Evolutionary conservation across 2,888 invertebrate genomes (phyloP), one percentile per base, ranked within the genome.

Genomic region (Drosophila pseudotalamancana): DNA sequence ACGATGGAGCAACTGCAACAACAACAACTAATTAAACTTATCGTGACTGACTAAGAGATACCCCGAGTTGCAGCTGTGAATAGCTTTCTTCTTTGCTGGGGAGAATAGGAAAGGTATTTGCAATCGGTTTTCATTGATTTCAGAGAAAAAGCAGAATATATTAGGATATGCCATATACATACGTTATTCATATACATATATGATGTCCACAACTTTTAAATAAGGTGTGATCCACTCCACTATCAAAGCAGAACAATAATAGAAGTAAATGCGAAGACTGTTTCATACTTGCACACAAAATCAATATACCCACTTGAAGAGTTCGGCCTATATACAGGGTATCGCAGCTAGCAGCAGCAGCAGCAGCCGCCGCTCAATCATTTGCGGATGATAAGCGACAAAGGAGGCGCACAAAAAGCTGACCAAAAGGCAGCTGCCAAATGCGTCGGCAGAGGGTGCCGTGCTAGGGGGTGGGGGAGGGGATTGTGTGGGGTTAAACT

Each of bases 311-410:
- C 0, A 29, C n/a, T 18, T 1, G n/a, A n/a, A n/a, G n/a, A n/a
- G n/a, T 6, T 6, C 4, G 12, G 0, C 3, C 1, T 0, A 3
- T 1, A 27, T n/a, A 43, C 43, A 43, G 43, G 43, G 43, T 43
- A 43, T 9, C 2, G 3, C 27, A 8, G 16, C n/a, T n/a, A 63
- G 14, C 23, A 32, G n/a, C 50, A 54, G 16, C 21, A 56, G 43
- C 53, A 66, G 27, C 71, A 61, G 67, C 72, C 59, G 72, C 72
- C 68, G 72, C 49, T 72, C 67, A 72, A 67, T 72, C 72, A 72
- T 67, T 61, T 32, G 45, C 32, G 37, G 16, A 14, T 45, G 72
- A 72, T 72, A 72, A 72, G 72, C 66, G 21, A 34, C 54, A 70
- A 70, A 71, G 48, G 35, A 57, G 60, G 53, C 49, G 59, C 16